Conservation (phyloP, 2,797 vertebrate genomes). For the Salmo trutta region DNA sequence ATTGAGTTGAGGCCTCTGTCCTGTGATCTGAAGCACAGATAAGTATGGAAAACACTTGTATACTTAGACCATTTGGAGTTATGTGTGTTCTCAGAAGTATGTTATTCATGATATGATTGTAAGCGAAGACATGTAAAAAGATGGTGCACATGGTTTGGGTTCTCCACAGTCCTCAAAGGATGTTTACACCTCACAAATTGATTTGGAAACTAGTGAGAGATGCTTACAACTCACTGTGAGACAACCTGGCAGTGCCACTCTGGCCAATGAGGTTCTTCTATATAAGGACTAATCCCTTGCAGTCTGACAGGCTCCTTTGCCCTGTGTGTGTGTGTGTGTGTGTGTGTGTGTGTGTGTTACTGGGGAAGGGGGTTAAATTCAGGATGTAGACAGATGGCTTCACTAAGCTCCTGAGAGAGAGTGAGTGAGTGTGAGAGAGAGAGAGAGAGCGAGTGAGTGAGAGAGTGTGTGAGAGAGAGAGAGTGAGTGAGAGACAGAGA, state of each 20-base stretch:
- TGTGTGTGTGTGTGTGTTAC: background rate
- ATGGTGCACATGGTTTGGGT: no score
- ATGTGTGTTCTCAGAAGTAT: no score
- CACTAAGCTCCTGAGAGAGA: slow-evolving; percentile 11
- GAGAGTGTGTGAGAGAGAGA: background rate
- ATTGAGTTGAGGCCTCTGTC: no score
- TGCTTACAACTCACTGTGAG: no score
- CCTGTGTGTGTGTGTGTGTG: background rate
- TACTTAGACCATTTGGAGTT: no score
- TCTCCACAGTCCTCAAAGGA: background rate
- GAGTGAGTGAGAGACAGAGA: background rate
- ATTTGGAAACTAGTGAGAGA: background rate
- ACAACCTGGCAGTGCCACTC: no score
- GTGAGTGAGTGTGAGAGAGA: slow-evolving; percentile 9
- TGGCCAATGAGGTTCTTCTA: background rate
- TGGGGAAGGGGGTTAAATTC: slow-evolving; percentile 4
- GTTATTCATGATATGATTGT: no score
- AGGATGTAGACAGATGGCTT: slow-evolving; percentile 19
- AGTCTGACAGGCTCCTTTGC: background rate
- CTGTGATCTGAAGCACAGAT: no score
- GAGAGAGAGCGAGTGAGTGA: background rate
- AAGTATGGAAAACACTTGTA: no score
- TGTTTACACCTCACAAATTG: background rate
- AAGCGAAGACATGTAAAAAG: no score
- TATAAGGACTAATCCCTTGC: background rate